Conservation (phyloP, 1,140 invertebrate genomes). For the Rhagoletis zephyria region DNA sequence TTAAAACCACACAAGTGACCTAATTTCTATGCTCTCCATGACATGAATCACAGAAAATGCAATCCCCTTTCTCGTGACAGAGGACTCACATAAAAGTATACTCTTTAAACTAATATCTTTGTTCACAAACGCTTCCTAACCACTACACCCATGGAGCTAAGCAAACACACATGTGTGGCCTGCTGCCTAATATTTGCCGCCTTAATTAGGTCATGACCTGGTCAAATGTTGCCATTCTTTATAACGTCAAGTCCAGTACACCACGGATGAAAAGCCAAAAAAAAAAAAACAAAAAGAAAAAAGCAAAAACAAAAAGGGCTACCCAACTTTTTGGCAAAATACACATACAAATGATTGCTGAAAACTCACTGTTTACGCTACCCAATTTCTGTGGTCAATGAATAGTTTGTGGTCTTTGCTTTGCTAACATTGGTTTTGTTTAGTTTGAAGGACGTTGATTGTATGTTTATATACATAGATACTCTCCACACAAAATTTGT, state of each 20-base stretch:
- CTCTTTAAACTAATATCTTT: no score
- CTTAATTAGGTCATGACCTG: slow-evolving; percentile 54
- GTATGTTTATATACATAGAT: no score
- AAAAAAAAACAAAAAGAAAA: not conserved
- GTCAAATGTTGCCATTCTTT: slow-evolving; percentile 23
- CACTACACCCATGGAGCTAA: not conserved
- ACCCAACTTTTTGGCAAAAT: not conserved
- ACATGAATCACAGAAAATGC: slow-evolving; percentile 5
- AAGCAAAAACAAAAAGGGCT: not conserved
- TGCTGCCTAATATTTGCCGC: slow-evolving; percentile 30
- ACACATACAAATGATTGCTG: not conserved
- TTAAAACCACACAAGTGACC: no score
- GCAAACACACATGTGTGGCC: not conserved
- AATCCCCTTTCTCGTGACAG: not conserved
- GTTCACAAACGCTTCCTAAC: not conserved
- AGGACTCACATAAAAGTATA: no score
- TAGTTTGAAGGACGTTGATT: not conserved
- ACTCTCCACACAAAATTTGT: not conserved
- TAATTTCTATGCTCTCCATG: not conserved
- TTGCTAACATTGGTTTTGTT: not conserved
- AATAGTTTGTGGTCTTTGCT: not conserved
- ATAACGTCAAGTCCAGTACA: slow-evolving; percentile 8
- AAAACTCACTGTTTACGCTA: slow-evolving; percentile 3
- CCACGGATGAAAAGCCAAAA: not conserved
- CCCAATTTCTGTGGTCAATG: slow-evolving; percentile 26